A percentile compares a stretch with the other conserved stretches of the same genome.
These are phyloP conservation scores for Antechinus stuartii DNA, from an alignment of 2,113 vertebrate genomes.

Conservation along the genomic window DNA sequence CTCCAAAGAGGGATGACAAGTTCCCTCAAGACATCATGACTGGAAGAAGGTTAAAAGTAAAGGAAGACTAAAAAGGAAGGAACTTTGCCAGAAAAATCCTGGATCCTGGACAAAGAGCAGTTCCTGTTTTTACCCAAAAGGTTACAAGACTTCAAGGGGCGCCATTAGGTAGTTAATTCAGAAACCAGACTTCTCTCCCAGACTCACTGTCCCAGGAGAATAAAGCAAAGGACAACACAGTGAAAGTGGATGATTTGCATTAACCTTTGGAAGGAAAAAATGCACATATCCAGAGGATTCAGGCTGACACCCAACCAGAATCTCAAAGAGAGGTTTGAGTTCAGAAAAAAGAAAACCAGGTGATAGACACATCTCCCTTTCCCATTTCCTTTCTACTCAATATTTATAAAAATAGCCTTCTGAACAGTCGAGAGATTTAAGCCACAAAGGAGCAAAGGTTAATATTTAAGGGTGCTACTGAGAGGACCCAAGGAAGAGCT, in stretches of 20 bases:
- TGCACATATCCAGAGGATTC: not conserved
- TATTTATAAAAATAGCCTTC: not conserved
- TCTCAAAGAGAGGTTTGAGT: not conserved
- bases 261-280: not conserved
- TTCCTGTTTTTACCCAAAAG: slow-evolving; percentile 8
- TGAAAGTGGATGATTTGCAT: not conserved
- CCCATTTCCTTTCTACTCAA: not conserved
- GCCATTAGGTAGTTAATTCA: not conserved
- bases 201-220: not conserved
- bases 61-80: not conserved
- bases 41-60: not conserved
- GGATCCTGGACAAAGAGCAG: not conserved
- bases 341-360: slow-evolving; percentile 20
- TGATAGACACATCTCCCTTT: not conserved
- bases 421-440: not conserved
- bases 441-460: not conserved
- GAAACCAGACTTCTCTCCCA: slow-evolving; percentile 10
- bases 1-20: not conserved
- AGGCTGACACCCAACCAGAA: not conserved
- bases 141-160: not conserved
- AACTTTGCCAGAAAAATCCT: not conserved
- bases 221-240: not conserved
- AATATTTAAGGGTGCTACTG: not conserved
- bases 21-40: not conserved
- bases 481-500: not conserved